Base-by-base conservation (phyloP, 2,113 vertebrate genomes). In the Chiloscyllium plagiosum region DNA sequence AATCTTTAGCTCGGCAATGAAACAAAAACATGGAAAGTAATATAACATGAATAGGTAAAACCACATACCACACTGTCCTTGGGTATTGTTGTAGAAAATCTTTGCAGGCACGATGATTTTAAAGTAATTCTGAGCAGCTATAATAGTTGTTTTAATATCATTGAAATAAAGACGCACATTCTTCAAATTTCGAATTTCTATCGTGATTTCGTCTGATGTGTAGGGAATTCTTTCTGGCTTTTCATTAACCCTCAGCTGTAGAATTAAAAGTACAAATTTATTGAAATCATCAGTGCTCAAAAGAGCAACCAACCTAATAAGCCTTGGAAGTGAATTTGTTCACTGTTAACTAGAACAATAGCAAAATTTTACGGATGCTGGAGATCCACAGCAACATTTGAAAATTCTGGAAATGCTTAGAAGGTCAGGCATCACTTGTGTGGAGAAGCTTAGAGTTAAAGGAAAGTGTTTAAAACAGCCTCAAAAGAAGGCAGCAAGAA, bases 21-120 rank as follows among this genome's bases (percentile, higher is more conserved):
- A 76, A 17, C 1, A n/a, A 0, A 22, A 47, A 95, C 17, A 26
- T 61, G 47, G 42, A 12, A 95, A 72, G 17, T 22, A 70, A 29
- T 13, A 29, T 15, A 69, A 29, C 17, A 15, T 33, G 42, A 95
- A 69, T 50, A 72, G n/a, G 2, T 94, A 4, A 95, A 95, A 87
- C 6, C 12, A 96, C 95, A 69, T 96, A 96, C 95, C 95, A 96
- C 95, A 96, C 52, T 96, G 95, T 37, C 95, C 95, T 66, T 96
- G 72, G 52, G 95, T 96, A 70, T 96, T 96, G 52, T 96, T 65
- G 24, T 50, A 69, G 50, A 96, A 96, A n/a, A 87, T 13, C 26
- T 15, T 5, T 87, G 42, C 37, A 22, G 95, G 0, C 26, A 96
- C 65, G 15, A 47, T 68, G 80, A 96, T 87, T 26, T 29, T 50